A percentile compares a stretch with the other conserved stretches of the same genome.
Evolutionary conservation across 2,797 vertebrate species (phyloP).

Genomic region (Sebastiscus tertius): DNA sequence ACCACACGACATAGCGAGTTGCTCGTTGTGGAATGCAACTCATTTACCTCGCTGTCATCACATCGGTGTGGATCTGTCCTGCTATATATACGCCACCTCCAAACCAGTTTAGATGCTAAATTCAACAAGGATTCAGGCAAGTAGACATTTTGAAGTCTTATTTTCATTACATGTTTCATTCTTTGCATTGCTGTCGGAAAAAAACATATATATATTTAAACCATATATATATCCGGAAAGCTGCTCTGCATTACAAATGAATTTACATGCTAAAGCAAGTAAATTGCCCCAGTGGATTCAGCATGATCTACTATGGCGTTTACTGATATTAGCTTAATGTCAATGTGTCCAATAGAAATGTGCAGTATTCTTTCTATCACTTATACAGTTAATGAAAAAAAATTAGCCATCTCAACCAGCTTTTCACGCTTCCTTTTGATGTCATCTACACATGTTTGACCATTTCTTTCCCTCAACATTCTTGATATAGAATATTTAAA

Average conservation of each 20-base stretch:
- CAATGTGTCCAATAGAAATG: not conserved
- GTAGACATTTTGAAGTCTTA: not conserved
- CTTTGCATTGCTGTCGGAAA: not conserved
- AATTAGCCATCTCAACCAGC: not conserved
- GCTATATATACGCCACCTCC: not conserved
- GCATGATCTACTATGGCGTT: not conserved
- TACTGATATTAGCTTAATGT: not conserved
- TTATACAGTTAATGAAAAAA: not conserved
- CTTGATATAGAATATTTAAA: not conserved
- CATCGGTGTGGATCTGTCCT: not conserved
- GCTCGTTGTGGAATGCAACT: constrained; percentile 19
- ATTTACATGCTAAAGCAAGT: constrained; percentile 1
- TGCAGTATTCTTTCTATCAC: not conserved
- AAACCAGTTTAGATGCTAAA: not conserved
- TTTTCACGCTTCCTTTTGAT: not conserved
- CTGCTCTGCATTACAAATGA: not conserved
- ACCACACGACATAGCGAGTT: constrained; percentile 12
- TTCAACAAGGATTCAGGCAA: not conserved
- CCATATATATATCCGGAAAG: not conserved
- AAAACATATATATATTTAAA: not conserved
- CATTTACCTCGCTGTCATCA: constrained; percentile 4
- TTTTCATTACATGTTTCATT: not conserved
- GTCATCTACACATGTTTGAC: not conserved
- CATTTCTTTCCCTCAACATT: not conserved
- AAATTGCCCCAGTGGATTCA: not conserved